Evolutionary conservation across 2,113 vertebrate species (phyloP), one percentile per base, ranked within the genome.

Genomic region (Zosterops pallidus): DNA sequence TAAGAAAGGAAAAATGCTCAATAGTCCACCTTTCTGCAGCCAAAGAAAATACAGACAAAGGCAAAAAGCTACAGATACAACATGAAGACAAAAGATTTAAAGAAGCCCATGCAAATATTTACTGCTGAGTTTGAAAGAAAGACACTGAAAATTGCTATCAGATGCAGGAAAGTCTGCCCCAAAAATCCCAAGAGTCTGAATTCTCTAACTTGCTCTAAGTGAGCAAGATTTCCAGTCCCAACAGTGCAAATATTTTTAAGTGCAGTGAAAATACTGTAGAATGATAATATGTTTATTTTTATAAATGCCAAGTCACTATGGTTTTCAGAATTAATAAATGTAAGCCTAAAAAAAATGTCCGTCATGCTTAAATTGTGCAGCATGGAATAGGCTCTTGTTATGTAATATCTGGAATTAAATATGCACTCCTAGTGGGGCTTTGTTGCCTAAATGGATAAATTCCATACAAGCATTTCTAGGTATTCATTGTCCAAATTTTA

Each of bases 61-160:
- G 11, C 49, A 91, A 71, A 41, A 74, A 84, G 56, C 56, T 89
- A 52, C 49, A 94, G 62, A 52, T 89, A 59, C 47, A 64, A 65
- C 39, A 75, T 53, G 44, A 92, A 92, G 63, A 74, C 16, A 87
- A 83, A 64, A 83, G 67, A 86, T 56, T n/a, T 86, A 92, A 87
- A 95, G 78, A 85, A 92, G 9, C n/a, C 74, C 59, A 63, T 80
- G 41, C 26, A 95, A 87, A 80, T 69, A 75, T 84, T 94, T 92
- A 78, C 72, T 85, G 50, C 44, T 92, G 28, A 70, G 14, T 23
- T 77, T 90, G 94, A 92, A 90, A 59, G 68, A 39, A 83, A 86
- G 41, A 52, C 64, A 53, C 60, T 74, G 56, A 78, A 78, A 44
- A 35, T 41, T 72, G 52, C 46, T 71, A 41, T 57, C 28, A 59